Conservation (phyloP, 1,140 invertebrate genomes). For the Heliconius melpomene region DNA sequence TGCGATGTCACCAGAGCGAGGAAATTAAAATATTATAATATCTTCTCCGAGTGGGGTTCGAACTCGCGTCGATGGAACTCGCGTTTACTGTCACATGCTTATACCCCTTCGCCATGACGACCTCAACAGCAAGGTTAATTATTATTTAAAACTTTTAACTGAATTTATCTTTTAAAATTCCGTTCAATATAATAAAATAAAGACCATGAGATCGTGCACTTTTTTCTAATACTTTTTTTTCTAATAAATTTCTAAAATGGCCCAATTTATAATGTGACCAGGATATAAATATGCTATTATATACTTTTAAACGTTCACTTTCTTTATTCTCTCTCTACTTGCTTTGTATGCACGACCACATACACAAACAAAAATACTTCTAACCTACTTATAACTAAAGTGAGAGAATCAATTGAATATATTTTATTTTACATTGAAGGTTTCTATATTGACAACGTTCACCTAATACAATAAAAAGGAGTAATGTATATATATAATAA, state of each 20-base stretch:
- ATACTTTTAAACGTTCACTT: constrained; percentile 55
- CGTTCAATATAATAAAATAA: too few relatives aligned
- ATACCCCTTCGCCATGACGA: too few relatives aligned
- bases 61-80: too few relatives aligned
- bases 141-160: too few relatives aligned
- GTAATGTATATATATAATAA: background rate
- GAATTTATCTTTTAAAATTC: too few relatives aligned
- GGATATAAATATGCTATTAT: constrained; percentile 35
- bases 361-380: constrained; percentile 42
- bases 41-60: too few relatives aligned
- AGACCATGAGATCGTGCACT: too few relatives aligned
- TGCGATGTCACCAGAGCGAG: too few relatives aligned
- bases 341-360: constrained; percentile 57
- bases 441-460: background rate
- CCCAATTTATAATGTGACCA: constrained; percentile 20
- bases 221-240: background rate
- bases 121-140: too few relatives aligned
- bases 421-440: constrained; percentile 27
- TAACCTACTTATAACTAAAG: constrained; percentile 47
- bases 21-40: too few relatives aligned
- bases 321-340: constrained; percentile 52
- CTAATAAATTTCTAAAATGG: background rate
- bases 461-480: background rate
- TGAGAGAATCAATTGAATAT: background rate
- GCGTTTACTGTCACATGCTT: too few relatives aligned